Evolutionary conservation across 2,888 invertebrate species (phyloP), one percentile per base, ranked within the genome.

Genomic region (Acanthosoma haemorrhoidale): DNA sequence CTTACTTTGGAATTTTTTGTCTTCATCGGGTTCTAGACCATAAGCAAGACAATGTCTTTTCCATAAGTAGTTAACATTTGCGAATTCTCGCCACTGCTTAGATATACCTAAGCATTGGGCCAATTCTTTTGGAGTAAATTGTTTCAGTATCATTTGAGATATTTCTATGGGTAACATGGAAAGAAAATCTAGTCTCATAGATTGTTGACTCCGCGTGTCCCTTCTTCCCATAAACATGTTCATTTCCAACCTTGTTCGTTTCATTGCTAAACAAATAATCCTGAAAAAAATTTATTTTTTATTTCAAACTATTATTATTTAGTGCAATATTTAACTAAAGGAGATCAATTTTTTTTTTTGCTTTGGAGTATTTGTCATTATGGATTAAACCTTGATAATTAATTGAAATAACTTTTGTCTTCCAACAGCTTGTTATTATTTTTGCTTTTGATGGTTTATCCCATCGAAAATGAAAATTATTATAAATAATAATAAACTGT

Each of bases 1-100:
- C 64, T 41, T 64, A 64, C 64, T 64, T 21, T 25, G 18, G n/a
- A 64, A 64, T 41, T 64, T 39, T 31, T 64, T 64, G 6, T 29
- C 67, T 34, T 67, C 67, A 34, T 32, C 43, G 32, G 16, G 16
- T 13, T 67, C 32, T 9, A 67, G 15, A 13, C 67, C 67, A 51
- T 57, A 57, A 4, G 9, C 16, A 21, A 67, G 29, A 43, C 67
- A 67, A 34, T 67, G 67, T 31, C 34, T 31, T 25, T 67, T 67
- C 67, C 67, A 67, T n/a, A 67, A 18, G 9, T 21, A 29, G 16
- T 67, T 21, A 57, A 18, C 4, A 36, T 67, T 67, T 13, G 57
- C 67, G 9, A 67, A 15, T n/a, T 41, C 29, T 18, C 25, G 34
- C 67, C 67, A 67, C 2, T 16, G n/a, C n/a, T 67, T 67, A 32